These are phyloP conservation scores for Cottoperca gobio DNA, from an alignment of 2,797 vertebrate genomes.

Conservation along the genomic window DNA sequence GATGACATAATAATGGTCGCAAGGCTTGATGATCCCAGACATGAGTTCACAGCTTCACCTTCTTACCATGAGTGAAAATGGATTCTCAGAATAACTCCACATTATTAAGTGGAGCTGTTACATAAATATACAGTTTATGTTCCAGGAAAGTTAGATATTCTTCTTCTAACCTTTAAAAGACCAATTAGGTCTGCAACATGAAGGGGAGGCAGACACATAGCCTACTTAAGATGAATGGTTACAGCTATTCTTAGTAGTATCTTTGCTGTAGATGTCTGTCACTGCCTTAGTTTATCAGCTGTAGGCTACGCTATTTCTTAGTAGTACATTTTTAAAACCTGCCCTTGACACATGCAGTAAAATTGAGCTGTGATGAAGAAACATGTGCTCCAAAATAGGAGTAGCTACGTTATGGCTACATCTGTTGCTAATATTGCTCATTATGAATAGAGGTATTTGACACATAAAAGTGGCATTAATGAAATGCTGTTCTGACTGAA, in stretches of 20 bases:
- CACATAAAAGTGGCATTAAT: not conserved
- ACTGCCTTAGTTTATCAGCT: not conserved
- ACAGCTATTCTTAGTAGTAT: no score
- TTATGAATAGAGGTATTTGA: not conserved
- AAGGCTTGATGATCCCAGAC: slow-evolving; percentile 18
- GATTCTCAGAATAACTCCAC: slow-evolving; percentile 38
- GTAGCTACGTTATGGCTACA: not conserved
- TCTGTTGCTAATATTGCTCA: not conserved
- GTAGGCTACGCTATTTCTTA: not conserved
- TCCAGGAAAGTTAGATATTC: not conserved
- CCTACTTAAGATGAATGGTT: no score
- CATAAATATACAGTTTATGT: not conserved
- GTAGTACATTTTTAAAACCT: not conserved
- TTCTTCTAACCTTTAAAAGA: not conserved
- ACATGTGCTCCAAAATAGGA: not conserved
- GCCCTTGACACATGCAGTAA: not conserved
- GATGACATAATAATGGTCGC: not conserved
- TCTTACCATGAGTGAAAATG: slow-evolving; percentile 3
- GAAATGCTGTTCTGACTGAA: not conserved
- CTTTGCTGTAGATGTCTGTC: not conserved
- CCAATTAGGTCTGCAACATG: not conserved
- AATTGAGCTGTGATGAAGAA: not conserved
- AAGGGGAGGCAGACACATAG: no score
- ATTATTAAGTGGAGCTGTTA: not conserved
- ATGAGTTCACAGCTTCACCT: slow-evolving; percentile 24